Conservation (phyloP, 2,797 vertebrate species). For the Pampus argenteus region DNA sequence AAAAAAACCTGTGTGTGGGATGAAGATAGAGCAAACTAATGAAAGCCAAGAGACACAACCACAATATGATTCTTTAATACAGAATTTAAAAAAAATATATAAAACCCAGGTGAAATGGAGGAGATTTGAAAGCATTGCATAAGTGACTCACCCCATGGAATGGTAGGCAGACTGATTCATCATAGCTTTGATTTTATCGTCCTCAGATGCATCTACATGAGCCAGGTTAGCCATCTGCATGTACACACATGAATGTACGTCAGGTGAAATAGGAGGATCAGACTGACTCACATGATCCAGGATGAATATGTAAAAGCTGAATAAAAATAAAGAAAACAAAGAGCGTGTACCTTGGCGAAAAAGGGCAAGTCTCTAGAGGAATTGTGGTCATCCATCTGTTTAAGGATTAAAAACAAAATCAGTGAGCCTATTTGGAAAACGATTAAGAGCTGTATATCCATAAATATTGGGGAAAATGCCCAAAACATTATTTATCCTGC, state of each 20-base stretch:
- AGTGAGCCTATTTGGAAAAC: slow-evolving; percentile 49
- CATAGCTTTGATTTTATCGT: slow-evolving; percentile 98
- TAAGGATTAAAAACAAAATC: slow-evolving; percentile 91
- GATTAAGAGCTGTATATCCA: not conserved
- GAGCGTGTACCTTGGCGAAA: slow-evolving; percentile 93
- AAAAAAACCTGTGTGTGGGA: not conserved
- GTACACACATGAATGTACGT: slow-evolving; percentile 8
- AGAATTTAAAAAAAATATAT: not conserved
- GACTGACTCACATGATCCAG: not conserved
- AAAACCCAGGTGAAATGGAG: not conserved
- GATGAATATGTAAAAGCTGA: not conserved
- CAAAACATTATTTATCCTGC: not conserved
- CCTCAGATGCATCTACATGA: slow-evolving; percentile 94
- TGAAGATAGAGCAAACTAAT: not conserved
- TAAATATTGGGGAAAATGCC: not conserved
- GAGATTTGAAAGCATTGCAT: not conserved
- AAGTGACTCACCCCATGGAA: slow-evolving; percentile 91
- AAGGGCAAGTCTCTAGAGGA: slow-evolving; percentile 92
- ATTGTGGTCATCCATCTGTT: slow-evolving; percentile 95
- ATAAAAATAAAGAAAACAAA: slow-evolving; percentile 4
- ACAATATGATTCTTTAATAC: not conserved
- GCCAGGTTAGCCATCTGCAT: slow-evolving; percentile 96
- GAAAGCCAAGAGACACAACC: not conserved
- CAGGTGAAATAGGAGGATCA: not conserved
- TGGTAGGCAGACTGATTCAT: slow-evolving; percentile 95